Evolutionary conservation across 2,888 invertebrate species (phyloP).

Genomic region (Drosophila villosipedis): DNA sequence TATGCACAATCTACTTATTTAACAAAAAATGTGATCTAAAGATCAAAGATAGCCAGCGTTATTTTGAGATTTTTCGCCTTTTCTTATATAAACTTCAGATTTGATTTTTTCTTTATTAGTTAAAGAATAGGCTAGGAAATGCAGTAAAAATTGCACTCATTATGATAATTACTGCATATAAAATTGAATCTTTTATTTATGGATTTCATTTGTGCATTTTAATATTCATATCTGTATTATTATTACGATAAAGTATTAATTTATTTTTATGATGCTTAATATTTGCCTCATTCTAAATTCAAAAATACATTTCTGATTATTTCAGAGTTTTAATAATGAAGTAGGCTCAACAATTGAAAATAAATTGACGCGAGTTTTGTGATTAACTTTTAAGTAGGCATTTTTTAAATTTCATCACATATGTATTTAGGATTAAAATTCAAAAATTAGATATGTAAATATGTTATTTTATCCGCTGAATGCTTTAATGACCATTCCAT

Average conservation of each 20-base stretch:
- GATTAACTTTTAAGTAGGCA: background rate
- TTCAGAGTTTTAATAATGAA: background rate
- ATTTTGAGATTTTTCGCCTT: background rate
- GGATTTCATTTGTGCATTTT: background rate
- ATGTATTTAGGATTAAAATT: background rate
- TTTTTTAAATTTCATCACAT: background rate
- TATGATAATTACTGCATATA: background rate
- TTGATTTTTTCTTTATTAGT: background rate
- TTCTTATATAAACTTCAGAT: background rate
- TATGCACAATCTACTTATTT: background rate
- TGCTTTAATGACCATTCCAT: background rate
- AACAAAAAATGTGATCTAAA: too few relatives aligned
- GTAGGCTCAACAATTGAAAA: background rate
- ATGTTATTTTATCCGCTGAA: background rate
- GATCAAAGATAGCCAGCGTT: too few relatives aligned
- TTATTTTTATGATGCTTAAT: background rate
- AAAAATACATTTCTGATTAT: background rate
- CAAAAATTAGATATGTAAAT: background rate
- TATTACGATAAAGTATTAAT: background rate
- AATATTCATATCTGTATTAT: background rate
- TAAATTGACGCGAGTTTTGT: background rate
- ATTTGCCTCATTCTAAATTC: background rate
- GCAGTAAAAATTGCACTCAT: background rate
- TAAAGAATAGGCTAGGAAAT: background rate
- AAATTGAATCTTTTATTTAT: fast-evolving